Base-by-base conservation (phyloP, 2,888 invertebrate genomes). In the Drosophila cyrtoloma region DNA sequence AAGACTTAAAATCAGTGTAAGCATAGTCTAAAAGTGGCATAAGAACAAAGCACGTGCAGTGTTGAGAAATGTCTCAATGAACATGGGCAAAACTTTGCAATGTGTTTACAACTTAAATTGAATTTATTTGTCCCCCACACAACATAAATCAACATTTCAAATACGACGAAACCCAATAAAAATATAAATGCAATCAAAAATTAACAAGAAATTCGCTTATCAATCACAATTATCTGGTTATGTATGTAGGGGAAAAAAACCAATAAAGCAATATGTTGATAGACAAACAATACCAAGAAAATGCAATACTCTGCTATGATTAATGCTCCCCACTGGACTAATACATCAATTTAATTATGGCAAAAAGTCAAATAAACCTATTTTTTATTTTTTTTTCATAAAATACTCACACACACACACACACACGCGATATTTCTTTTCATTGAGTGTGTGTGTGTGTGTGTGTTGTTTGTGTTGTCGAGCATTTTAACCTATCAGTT, bases 271-370 rank as follows among this genome's bases (percentile, higher is more conserved):
- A 32, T 16, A 52, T 59, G 35, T 42, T 35, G 59, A 51, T 53
- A 12, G 5, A 16, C 58, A 32, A 67, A 62, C 35, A 75, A 77
- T 55, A 33, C 16, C 16, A 42, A 62, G 68, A 69, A 73, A 73
- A 63, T 52, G 47, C 39, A 39, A 60, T 53, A 22, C 9, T 22
- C 14, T 28, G 37, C 28, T 72, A 59, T 79, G 79, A 79, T 76
- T 56, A 79, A 79, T 79, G 72, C 63, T 62, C 72, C 76, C 72
- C 12, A 39, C 39, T 35, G 59, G 76, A 79, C 72, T 72, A 83
- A 87, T 86, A 71, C 79, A 87, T 87, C 86, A 85, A 75, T 83
- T 79, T 77, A 87, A 87, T 87, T 74, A 82, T 80, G 73, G 71
- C 59, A 9, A 39, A 71, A 50, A 65, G 67, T 57, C 47, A 59